phyloP scores from a whole-genome alignment of 2,797 vertebrate species.

The Oryzias sinensis region DNA sequence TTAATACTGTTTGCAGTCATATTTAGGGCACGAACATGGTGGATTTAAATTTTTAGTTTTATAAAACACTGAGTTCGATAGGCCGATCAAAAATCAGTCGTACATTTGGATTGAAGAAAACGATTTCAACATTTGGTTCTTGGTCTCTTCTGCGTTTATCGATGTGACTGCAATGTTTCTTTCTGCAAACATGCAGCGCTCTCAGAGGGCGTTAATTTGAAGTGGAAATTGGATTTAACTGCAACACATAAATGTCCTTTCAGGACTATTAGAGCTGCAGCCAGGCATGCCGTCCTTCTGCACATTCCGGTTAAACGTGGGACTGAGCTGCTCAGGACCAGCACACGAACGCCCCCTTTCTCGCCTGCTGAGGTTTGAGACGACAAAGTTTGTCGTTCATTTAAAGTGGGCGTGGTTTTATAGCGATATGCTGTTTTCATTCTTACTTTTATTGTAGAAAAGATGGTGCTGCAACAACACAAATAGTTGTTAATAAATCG shows the following conservation, averaged over 20 bases:
- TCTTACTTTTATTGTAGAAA: no score
- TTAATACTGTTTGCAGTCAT: no score
- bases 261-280: constrained; percentile 62
- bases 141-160: neutral
- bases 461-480: no score
- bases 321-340: constrained; percentile 54
- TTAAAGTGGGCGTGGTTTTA: constrained; percentile 4
- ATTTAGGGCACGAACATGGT: no score
- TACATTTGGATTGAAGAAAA: no score
- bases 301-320: constrained; percentile 60
- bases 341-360: constrained; percentile 33
- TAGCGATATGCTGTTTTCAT: constrained; percentile 46
- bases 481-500: no score
- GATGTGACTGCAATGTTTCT: constrained; percentile 17
- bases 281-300: constrained; percentile 67
- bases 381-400: neutral
- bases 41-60: no score
- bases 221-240: constrained; percentile 67
- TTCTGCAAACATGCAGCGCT: constrained; percentile 26
- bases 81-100: no score
- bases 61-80: no score
- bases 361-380: constrained; percentile 44
- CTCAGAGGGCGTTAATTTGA: constrained; percentile 51
- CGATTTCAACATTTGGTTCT: no score
- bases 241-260: constrained; percentile 64